Base-by-base conservation (phyloP, 2,797 vertebrate species). In the Natrix natrix region DNA sequence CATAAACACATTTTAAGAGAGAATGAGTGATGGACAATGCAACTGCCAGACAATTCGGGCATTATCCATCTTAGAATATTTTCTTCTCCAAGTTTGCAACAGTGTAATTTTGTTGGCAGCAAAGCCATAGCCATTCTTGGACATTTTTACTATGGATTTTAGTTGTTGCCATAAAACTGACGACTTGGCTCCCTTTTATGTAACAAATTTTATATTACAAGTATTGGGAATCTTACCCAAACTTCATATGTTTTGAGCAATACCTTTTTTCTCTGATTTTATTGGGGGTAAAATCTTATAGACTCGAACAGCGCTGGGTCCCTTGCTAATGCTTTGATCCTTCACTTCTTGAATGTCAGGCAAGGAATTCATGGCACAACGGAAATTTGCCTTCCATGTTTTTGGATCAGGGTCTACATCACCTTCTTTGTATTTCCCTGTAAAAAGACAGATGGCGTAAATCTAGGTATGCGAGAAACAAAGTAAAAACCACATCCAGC, bases 301-400 rank as follows among this genome's bases (percentile, higher is more conserved):
- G 22, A 99, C 98, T 0, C 99, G 98, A 93, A 99, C 97, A 0
- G 99, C 99, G 0, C 98, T 98, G 91, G 98, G 98, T 66, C 99
- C 99, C 96, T 99, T 99, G 97, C 99, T 99, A 91, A 99, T 52
- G 93, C 99, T 99, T 96, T 96, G 98, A 95, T 99, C 98, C 96
- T 99, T 99, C 92, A 99, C 98, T 96, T 99, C 99, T 94, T 99
- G 98, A 0, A 99, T 99, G 96, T 99, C 99, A 0, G 99, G 99
- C 89, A 99, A 97, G 0, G 99, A 99, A 94, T 99, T 99, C 99
- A 99, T 99, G 5, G 99, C 99, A 69, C 99, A 99, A 69, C 99
- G 99, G 92, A 99, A 99, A 96, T 99, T 99, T 22, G 99, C 99
- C 96, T 99, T 99, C 99, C 99, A 99, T 0, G 99, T 99, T 97